These are phyloP conservation scores for Chaenodraco wilsoni DNA, from an alignment of 2,797 vertebrate genomes.

Conservation along the genomic window DNA sequence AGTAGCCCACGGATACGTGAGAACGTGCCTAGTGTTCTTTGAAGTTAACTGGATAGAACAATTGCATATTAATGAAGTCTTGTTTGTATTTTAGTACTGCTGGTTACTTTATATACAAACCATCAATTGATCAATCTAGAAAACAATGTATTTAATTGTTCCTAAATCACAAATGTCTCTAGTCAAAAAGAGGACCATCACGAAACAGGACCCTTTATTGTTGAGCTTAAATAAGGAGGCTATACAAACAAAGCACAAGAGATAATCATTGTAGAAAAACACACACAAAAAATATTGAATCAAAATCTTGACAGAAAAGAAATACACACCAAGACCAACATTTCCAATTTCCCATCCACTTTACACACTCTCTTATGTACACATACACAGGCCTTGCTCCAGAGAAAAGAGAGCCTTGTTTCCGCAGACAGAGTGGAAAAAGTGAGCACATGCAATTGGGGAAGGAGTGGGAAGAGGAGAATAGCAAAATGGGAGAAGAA, in stretches of 20 bases:
- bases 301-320: constrained; percentile 8
- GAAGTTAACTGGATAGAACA: not conserved
- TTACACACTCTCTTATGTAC: constrained; percentile 10
- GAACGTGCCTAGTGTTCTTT: not conserved
- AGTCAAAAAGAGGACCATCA: not conserved
- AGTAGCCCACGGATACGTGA: not conserved
- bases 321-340: constrained; percentile 2
- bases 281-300: constrained; percentile 9
- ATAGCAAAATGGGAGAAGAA: constrained; percentile 39
- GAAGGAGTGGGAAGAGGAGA: constrained; percentile 68
- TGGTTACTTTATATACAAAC: not conserved
- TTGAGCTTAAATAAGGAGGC: too few species aligned
- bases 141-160: not conserved
- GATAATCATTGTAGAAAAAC: too few species aligned
- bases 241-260: too few species aligned
- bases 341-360: constrained; percentile 26
- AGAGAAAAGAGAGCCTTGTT: constrained; percentile 67
- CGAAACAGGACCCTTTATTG: too few species aligned
- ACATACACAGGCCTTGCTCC: constrained; percentile 43
- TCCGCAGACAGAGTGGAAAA: constrained; percentile 81
- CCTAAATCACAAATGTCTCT: not conserved
- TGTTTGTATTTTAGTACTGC: not conserved
- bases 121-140: too few species aligned
- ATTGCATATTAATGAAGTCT: not conserved
- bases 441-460: constrained; percentile 72